Conservation (phyloP, 2,888 invertebrate genomes). For the Trisateles emortualis region DNA sequence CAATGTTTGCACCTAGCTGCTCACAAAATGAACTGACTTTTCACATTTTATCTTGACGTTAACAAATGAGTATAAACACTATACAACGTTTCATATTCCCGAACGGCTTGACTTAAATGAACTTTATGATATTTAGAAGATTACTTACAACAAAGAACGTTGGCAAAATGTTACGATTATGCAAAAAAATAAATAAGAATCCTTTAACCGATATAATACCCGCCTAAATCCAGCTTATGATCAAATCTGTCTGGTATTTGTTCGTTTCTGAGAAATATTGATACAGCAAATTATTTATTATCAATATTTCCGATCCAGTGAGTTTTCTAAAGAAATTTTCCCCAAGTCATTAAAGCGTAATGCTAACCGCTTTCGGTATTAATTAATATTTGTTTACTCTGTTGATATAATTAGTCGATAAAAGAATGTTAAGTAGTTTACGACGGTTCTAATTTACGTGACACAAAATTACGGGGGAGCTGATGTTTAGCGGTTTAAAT, state of each 20-base stretch:
- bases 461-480: conserved; percentile 47
- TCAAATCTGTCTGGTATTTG: conserved; percentile 49
- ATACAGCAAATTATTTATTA: conserved; percentile 44
- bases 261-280: conserved; percentile 48
- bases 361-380: conserved; percentile 25
- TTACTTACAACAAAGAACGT: conserved; percentile 19
- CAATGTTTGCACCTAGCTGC: conserved; percentile 39
- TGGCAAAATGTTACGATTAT: conserved; percentile 33
- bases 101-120: conserved; percentile 3
- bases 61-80: conserved; percentile 22
- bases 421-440: conserved; percentile 50
- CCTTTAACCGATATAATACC: conserved; percentile 47
- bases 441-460: conserved; percentile 52
- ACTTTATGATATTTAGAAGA: conserved; percentile 20
- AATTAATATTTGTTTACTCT: conserved; percentile 38
- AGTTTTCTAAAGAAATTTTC: conserved; percentile 26
- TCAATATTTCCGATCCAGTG: conserved; percentile 25
- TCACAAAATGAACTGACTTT: conserved; percentile 40
- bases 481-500: conserved; percentile 60
- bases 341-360: conserved; percentile 28
- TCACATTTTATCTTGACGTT: conserved; percentile 23
- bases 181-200: conserved; percentile 53
- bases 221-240: conserved; percentile 51
- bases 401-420: conserved; percentile 50
- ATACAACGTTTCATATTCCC: conserved; percentile 26